A percentile compares a stretch with the other conserved stretches of the same genome.
These are phyloP conservation scores for Azemiops feae DNA, from an alignment of 2,113 vertebrate species.

Conservation along the genomic window DNA sequence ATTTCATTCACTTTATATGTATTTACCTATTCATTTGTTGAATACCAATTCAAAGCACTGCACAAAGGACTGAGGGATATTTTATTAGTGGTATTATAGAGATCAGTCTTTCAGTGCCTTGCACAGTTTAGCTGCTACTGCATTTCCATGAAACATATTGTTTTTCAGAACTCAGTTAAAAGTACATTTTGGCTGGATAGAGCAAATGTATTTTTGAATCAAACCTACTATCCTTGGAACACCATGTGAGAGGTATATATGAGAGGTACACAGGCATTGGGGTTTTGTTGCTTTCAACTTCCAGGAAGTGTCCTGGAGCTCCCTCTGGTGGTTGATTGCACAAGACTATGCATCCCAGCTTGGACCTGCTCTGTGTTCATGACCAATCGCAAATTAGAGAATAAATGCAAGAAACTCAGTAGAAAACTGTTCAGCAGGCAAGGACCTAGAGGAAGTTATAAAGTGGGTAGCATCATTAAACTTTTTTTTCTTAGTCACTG, in stretches of 20 bases:
- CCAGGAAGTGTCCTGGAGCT: background rate
- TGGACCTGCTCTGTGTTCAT: background rate
- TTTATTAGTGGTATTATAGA: background rate
- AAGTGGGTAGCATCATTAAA: background rate
- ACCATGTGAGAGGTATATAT: background rate
- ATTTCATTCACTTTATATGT: background rate
- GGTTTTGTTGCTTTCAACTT: background rate
- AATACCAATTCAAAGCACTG: background rate
- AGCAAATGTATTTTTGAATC: background rate
- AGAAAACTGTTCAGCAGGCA: background rate
- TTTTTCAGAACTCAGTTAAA: background rate
- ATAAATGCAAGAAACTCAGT: background rate
- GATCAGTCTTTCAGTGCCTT: background rate
- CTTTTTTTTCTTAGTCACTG: background rate
- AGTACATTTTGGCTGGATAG: background rate
- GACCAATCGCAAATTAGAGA: background rate
- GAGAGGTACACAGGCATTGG: background rate
- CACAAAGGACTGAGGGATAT: background rate
- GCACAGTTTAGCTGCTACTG: background rate
- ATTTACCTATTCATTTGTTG: background rate
- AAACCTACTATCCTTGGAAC: background rate
- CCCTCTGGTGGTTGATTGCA: background rate
- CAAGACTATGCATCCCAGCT: background rate
- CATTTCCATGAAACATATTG: background rate
- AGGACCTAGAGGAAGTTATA: background rate